Conservation (phyloP, 2,797 vertebrate genomes). For the Labroides dimidiatus region DNA sequence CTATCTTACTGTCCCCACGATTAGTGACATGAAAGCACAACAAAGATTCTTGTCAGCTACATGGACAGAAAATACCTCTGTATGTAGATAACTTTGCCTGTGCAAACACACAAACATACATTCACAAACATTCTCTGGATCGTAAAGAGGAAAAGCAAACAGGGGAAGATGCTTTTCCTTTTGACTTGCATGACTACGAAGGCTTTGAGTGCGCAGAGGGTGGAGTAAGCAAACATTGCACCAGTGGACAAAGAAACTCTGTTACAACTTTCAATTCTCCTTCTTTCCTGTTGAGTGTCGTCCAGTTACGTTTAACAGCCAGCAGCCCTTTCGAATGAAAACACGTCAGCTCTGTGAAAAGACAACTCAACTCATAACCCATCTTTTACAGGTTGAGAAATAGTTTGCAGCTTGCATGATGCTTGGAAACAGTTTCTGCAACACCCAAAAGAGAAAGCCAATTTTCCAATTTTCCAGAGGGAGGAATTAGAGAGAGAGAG, state of each 20-base stretch:
- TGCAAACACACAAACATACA: background rate
- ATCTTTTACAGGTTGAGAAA: constrained; percentile 29
- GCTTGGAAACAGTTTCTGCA: constrained; percentile 43
- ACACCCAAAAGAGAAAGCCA: constrained; percentile 28
- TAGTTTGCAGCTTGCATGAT: constrained; percentile 42
- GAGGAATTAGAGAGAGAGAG: constrained; percentile 12
- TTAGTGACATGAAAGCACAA: background rate
- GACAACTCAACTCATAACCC: background rate
- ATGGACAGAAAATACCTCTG: background rate
- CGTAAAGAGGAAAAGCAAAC: background rate
- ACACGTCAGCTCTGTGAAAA: background rate
- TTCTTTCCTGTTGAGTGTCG: constrained; percentile 2
- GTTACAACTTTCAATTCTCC: constrained; percentile 7
- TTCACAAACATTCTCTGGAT: background rate
- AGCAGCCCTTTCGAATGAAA: background rate
- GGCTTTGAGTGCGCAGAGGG: constrained; percentile 21
- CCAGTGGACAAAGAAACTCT: constrained; percentile 23
- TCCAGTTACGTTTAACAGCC: background rate
- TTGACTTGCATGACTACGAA: constrained; percentile 7
- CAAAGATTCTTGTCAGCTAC: background rate
- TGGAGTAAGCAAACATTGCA: constrained; percentile 41
- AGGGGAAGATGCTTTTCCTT: constrained; percentile 19
- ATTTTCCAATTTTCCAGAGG: constrained; percentile 62
- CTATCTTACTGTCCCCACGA: background rate
- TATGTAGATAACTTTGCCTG: background rate